phyloP scores from a whole-genome alignment of 2,888 invertebrate genomes.

The Eristalis intricaria region DNA sequence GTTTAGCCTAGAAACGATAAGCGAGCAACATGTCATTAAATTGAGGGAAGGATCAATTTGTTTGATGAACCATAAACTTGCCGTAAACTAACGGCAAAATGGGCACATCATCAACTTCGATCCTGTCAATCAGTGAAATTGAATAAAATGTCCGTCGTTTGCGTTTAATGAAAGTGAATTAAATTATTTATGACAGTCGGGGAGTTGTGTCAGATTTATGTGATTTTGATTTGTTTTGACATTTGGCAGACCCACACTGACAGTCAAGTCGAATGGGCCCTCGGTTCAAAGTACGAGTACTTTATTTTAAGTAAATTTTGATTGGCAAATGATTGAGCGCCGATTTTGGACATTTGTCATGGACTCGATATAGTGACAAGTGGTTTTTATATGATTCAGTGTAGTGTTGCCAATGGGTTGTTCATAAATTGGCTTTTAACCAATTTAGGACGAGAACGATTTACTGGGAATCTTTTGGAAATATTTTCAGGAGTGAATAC shows the following conservation, averaged over 20 bases:
- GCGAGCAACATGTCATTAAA: background rate
- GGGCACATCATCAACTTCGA: background rate
- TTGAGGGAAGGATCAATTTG: background rate
- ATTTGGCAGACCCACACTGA: background rate
- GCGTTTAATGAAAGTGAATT: background rate
- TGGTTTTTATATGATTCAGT: no score
- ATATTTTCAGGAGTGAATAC: no score
- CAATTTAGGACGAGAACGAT: no score
- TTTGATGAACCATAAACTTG: background rate
- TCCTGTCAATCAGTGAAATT: background rate
- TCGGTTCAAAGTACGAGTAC: no score
- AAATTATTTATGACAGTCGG: background rate
- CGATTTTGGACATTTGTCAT: no score
- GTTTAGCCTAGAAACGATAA: background rate
- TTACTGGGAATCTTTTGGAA: no score
- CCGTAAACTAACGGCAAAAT: background rate
- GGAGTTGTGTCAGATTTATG: background rate
- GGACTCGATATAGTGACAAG: no score
- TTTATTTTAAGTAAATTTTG: no score
- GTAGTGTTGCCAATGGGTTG: no score
- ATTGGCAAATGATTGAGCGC: no score
- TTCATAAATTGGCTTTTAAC: no score
- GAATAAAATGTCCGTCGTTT: background rate
- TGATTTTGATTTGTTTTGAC: background rate
- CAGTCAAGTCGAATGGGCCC: background rate